These are phyloP conservation scores for Eulemur coronatus DNA, from an alignment of 2,797 vertebrate species.

Conservation along the genomic window DNA sequence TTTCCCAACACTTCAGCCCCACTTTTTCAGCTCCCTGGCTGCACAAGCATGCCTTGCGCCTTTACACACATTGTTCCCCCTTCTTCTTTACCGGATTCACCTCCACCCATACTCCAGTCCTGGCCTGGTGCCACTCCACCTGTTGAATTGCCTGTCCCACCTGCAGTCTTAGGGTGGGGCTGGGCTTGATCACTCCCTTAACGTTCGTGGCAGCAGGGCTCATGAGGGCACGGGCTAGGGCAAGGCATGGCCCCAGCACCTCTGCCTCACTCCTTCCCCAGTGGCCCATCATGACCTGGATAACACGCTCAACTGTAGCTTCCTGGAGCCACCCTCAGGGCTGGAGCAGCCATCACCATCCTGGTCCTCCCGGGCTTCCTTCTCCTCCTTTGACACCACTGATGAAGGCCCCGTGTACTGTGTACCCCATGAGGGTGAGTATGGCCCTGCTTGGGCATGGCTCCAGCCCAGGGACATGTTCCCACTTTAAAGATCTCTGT, in stretches of 20 bases:
- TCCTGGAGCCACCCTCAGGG: conserved; percentile 94
- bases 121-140: not conserved
- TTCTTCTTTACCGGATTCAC: not conserved
- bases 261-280: conserved; percentile 77
- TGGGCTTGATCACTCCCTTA: not conserved
- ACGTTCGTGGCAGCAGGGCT: not conserved
- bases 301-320: conserved; percentile 98
- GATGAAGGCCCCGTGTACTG: conserved; percentile 98
- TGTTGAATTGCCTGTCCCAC: not conserved
- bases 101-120: not conserved
- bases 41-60: not conserved
- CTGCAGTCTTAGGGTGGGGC: not conserved
- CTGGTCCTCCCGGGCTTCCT: conserved; percentile 97
- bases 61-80: not conserved
- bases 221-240: not conserved
- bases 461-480: not conserved
- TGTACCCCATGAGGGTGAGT: conserved; percentile 96
- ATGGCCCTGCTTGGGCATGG: not conserved
- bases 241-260: not conserved
- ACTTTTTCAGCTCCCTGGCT: not conserved
- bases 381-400: conserved; percentile 97
- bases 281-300: conserved; percentile 98
- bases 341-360: conserved; percentile 95
- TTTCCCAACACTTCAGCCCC: not conserved
- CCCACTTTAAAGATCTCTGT: not conserved